Conservation (phyloP, 2,888 invertebrate species). For the Macaria liturata region DNA sequence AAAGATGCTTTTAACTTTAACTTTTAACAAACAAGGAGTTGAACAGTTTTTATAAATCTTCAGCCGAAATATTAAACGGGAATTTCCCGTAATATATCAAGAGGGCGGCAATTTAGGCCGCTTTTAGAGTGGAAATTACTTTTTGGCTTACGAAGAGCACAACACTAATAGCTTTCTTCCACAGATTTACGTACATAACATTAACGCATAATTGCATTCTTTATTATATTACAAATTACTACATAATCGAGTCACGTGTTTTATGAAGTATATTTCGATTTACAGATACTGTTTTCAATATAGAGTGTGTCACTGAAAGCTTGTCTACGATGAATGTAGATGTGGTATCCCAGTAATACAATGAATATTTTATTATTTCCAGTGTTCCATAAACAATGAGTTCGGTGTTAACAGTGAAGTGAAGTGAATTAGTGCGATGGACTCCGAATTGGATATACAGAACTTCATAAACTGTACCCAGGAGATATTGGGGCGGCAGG, state of each 20-base stretch:
- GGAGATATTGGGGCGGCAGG: slow-evolving; percentile 62
- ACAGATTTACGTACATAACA: too few relatives aligned
- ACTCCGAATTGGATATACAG: slow-evolving; percentile 68
- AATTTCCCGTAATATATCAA: slow-evolving; percentile 12
- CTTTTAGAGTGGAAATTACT: slow-evolving; percentile 12
- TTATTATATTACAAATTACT: too few relatives aligned
- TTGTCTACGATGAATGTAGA: too few relatives aligned
- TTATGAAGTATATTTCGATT: too few relatives aligned
- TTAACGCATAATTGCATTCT: too few relatives aligned
- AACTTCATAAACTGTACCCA: slow-evolving; percentile 75
- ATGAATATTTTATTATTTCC: too few relatives aligned
- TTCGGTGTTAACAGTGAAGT: slow-evolving; percentile 19
- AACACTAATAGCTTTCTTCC: not conserved
- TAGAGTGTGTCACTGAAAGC: too few relatives aligned
- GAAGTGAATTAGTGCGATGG: slow-evolving; percentile 53
- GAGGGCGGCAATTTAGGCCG: slow-evolving; percentile 9
- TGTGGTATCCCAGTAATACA: too few relatives aligned
- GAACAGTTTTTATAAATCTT: slow-evolving; percentile 6
- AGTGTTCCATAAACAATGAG: not conserved
- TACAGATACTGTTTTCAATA: too few relatives aligned
- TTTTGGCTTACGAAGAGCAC: slow-evolving; percentile 2
- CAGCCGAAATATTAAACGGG: slow-evolving; percentile 3
- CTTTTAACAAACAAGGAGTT: not conserved
- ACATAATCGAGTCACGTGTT: too few relatives aligned
- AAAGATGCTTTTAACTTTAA: too few relatives aligned